These are phyloP conservation scores for Callinectes sapidus DNA, from an alignment of 2,888 invertebrate species.

Conservation along the genomic window DNA sequence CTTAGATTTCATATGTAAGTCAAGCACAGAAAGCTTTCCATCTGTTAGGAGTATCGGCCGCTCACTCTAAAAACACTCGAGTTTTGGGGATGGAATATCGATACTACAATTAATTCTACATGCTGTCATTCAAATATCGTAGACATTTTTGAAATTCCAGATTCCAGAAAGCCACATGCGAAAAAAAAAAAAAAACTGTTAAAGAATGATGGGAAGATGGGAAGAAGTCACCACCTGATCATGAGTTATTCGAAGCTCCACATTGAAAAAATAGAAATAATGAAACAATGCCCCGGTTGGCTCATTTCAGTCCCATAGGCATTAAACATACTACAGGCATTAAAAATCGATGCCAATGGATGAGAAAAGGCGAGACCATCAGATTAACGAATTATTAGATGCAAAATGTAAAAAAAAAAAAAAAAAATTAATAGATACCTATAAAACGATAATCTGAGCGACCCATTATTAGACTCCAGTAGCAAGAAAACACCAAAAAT, in stretches of 20 bases:
- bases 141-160: not conserved
- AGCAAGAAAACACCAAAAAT: not conserved
- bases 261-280: not conserved
- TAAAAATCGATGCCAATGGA: too few relatives aligned
- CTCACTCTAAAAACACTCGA: not conserved
- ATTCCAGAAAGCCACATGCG: too few relatives aligned
- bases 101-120: not conserved
- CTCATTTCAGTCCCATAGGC: not conserved
- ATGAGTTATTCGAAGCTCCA: not conserved
- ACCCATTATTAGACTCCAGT: not conserved
- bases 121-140: not conserved
- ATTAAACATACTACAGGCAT: not conserved
- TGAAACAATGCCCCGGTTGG: not conserved
- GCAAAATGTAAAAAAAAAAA: not conserved
- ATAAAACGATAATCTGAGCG: not conserved
- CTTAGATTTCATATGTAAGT: not conserved
- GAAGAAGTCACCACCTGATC: not conserved
- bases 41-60: not conserved
- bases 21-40: not conserved
- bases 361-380: too few relatives aligned
- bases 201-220: too few relatives aligned
- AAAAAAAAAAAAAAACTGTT: too few relatives aligned
- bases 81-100: not conserved
- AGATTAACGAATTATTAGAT: too few relatives aligned
- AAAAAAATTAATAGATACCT: too few relatives aligned